phyloP scores from a whole-genome alignment of 2,113 vertebrate genomes.

The Hystrix cristata region DNA sequence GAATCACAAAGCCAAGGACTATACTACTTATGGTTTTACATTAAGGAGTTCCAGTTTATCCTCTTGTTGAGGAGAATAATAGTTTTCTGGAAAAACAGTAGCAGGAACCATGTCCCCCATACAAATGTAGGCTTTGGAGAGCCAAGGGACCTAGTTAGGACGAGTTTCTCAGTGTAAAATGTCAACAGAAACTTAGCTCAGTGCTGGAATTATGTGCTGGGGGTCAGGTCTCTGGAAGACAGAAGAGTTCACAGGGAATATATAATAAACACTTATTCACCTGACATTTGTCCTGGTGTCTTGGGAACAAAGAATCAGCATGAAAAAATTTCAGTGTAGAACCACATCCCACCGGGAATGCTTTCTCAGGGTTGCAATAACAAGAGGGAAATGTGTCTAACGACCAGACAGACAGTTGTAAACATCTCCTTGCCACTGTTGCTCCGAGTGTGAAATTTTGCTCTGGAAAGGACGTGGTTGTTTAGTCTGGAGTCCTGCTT shows the following conservation, averaged over 20 bases:
- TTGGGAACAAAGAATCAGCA: neutral
- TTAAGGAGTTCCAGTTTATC: neutral
- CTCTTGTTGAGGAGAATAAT: neutral
- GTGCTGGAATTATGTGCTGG: neutral
- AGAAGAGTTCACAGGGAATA: neutral
- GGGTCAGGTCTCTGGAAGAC: neutral
- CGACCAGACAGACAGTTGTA: neutral
- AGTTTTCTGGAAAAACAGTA: neutral
- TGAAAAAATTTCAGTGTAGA: neutral
- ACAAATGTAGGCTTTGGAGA: neutral
- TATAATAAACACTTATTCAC: neutral
- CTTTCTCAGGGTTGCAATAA: no score
- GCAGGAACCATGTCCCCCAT: neutral
- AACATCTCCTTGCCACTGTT: neutral
- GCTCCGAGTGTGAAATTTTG: neutral
- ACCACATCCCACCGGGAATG: neutral
- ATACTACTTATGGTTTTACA: neutral
- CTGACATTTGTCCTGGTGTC: neutral
- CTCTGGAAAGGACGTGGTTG: rapidly evolving
- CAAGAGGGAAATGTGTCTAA: neutral
- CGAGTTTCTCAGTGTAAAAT: neutral
- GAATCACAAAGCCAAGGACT: neutral
- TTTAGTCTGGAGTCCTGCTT: neutral
- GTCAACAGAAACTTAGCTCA: neutral
- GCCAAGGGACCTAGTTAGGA: neutral